Conservation (phyloP, 2,888 invertebrate species). For the Dicyrtomina minuta region DNA sequence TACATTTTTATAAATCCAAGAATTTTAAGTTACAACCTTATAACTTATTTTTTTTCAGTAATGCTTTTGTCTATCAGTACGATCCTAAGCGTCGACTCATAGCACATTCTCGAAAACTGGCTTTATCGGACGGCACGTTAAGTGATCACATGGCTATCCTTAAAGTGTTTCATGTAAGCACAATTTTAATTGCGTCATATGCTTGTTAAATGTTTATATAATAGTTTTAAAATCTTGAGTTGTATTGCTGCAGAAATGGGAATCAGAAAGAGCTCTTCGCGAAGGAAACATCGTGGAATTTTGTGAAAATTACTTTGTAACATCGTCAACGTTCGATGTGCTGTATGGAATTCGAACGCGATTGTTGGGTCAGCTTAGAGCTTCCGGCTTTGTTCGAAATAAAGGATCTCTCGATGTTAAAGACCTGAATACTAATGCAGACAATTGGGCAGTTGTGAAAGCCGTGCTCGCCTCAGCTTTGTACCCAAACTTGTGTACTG, state of each 20-base stretch:
- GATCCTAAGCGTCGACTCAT: slow-evolving; percentile 68
- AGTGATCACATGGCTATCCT: no score
- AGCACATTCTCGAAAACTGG: slow-evolving; percentile 65
- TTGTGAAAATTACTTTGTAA: slow-evolving; percentile 74
- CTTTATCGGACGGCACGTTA: slow-evolving; percentile 72
- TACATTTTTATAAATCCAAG: not conserved
- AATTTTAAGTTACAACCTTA: slow-evolving; percentile 22
- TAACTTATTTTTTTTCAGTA: slow-evolving; percentile 63
- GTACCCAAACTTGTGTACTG: slow-evolving; percentile 73
- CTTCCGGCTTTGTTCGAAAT: no score
- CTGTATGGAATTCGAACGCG: slow-evolving; percentile 81
- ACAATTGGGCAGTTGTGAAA: no score
- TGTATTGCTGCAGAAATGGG: no score
- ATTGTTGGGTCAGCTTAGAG: no score
- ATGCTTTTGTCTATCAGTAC: slow-evolving; percentile 75
- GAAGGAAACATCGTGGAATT: no score
- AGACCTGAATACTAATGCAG: slow-evolving; percentile 78
- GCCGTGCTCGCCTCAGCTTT: slow-evolving; percentile 86
- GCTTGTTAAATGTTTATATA: no score
- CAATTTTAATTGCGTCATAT: no score
- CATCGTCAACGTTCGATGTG: slow-evolving; percentile 83
- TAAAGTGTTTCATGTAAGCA: no score
- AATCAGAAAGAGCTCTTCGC: no score
- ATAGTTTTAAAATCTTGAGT: no score
- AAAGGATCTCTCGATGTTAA: slow-evolving; percentile 65